phyloP scores from a whole-genome alignment of 2,113 vertebrate genomes.

The Camelus bactrianus region DNA sequence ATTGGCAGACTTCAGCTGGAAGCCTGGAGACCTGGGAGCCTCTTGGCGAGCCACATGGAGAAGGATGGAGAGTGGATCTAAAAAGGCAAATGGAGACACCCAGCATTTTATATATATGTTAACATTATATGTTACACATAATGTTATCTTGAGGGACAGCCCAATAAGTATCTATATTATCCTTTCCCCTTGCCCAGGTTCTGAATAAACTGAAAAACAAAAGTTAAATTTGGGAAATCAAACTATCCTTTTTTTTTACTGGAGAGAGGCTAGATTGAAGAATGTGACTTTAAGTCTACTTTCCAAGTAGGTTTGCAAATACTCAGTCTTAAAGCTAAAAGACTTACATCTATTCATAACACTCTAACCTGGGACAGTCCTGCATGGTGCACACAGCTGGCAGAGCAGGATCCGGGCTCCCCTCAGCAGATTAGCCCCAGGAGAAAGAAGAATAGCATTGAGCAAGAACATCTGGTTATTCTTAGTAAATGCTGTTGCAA shows the following conservation, averaged over 20 bases:
- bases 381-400: rapidly evolving
- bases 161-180: neutral
- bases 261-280: neutral
- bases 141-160: neutral
- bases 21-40: neutral
- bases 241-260: neutral
- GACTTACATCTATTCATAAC: neutral
- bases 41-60: neutral
- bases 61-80: neutral
- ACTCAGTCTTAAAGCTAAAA: neutral
- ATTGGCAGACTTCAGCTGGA: neutral
- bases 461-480: neutral
- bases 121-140: neutral
- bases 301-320: neutral
- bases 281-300: neutral
- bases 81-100: neutral
- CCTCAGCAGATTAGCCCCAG: neutral
- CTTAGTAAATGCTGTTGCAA: neutral
- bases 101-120: neutral
- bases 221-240: neutral
- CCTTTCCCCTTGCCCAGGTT: neutral
- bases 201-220: neutral
- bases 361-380: neutral
- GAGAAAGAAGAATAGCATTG: neutral
- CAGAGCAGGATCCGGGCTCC: neutral